These are phyloP conservation scores for Saccopteryx bilineata DNA, from an alignment of 2,113 vertebrate genomes.

Conservation along the genomic window DNA sequence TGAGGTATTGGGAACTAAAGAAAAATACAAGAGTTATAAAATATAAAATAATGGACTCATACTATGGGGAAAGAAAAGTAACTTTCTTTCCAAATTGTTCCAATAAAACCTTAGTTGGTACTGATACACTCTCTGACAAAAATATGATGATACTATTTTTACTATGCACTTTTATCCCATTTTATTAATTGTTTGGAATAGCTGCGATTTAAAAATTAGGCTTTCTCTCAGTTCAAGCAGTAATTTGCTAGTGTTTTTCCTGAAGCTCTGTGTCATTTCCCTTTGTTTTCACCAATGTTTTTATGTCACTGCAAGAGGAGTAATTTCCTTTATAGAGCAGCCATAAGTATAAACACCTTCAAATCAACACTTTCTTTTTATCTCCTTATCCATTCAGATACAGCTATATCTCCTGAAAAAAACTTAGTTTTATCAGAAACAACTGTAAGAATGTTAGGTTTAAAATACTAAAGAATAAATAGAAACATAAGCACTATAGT, in stretches of 20 bases:
- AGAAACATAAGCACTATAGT: not conserved
- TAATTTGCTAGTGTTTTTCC: not conserved
- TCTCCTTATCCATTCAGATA: not conserved
- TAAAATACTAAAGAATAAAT: constrained; percentile 17
- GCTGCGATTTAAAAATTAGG: not conserved
- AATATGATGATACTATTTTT: not conserved
- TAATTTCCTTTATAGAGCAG: not conserved
- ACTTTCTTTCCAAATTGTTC: not conserved
- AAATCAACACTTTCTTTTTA: not conserved
- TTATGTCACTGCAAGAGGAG: not conserved
- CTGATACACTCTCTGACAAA: not conserved
- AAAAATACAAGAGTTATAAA: not conserved
- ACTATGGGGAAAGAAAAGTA: not conserved
- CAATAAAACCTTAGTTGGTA: not conserved
- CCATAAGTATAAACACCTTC: not conserved
- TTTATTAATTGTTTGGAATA: not conserved
- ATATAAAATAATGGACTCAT: not conserved
- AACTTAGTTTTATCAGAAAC: constrained; percentile 1
- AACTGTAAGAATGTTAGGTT: not conserved
- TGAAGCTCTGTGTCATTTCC: not conserved
- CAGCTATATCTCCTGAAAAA: not conserved
- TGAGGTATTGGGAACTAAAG: not conserved
- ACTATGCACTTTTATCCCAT: not conserved
- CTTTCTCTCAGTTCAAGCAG: not conserved
- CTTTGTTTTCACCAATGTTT: not conserved